Conservation (phyloP, 2,113 vertebrate species). For the Holacanthus passer region DNA sequence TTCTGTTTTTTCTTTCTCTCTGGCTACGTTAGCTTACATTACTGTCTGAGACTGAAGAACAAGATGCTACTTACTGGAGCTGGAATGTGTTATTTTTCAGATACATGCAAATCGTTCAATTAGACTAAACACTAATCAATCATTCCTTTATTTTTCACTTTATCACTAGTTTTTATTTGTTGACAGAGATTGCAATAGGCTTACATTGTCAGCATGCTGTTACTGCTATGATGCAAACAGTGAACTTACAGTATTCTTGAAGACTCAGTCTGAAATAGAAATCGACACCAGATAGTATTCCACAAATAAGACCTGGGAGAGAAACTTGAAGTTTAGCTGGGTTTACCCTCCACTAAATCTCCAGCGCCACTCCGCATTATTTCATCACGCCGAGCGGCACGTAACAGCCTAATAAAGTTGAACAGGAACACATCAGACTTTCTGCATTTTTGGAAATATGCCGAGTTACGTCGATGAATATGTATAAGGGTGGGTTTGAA, state of each 20-base stretch:
- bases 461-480: slow-evolving; percentile 56
- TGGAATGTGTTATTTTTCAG: background rate
- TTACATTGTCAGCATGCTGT: background rate
- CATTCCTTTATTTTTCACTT: background rate
- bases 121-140: too few species aligned
- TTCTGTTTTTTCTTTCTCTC: too few species aligned
- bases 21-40: too few species aligned
- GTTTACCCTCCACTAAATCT: background rate
- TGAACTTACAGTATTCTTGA: background rate
- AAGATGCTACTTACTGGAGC: background rate
- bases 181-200: background rate
- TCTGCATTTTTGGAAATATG: slow-evolving; percentile 46
- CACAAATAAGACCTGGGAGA: background rate
- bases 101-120: too few species aligned
- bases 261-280: background rate
- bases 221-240: too few species aligned
- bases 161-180: background rate
- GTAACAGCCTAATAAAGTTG: slow-evolving; percentile 25
- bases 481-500: slow-evolving; percentile 57
- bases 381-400: background rate
- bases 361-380: background rate
- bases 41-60: background rate
- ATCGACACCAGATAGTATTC: background rate
- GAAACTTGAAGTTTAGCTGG: background rate
- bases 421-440: slow-evolving; percentile 40